Evolutionary conservation across 2,888 invertebrate species (phyloP), one percentile per base, ranked within the genome.

Genomic region (Nephrotoma flavescens): DNA sequence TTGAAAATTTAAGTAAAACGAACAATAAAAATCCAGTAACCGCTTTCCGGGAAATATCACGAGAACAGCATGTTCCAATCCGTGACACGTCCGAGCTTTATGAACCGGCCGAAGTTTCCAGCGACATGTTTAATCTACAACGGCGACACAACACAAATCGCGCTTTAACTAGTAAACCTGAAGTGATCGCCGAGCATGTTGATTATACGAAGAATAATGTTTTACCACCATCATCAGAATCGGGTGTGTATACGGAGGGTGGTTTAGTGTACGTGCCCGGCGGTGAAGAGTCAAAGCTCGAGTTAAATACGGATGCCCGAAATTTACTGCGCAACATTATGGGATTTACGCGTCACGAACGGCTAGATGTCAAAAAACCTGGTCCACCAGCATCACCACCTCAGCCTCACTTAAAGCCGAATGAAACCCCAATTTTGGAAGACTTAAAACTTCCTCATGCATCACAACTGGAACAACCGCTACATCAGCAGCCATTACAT

Each of bases 341-440:
- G 92, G 97, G 96, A 88, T 98, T 97, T 92, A 96, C 96, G 89
- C 94, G 97, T 89, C 95, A 96, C 89, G 97, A 97, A 93, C 93
- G 98, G 89, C 93, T 97, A 88, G 97, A 98, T 92, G 97, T 97
- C 86, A 98, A 98, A 92, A 98, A 98, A 92, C 97, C 98, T n/a
- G 97, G 97, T 87, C 97, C 98, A 86, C 94, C 94, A 87, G 95
- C 91, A 83, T 91, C 91, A 19, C 91, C 91, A n/a, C 91, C 90
- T 15, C 88, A 89, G 9, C 88, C 88, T 11, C 89, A 88, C 5
- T 88, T 89, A 12, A 86, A 87, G 4, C 87, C 89, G 44, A 88
- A 88, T 7, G 89, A 89, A 19, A 71, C 85, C 12, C 86, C 85
- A 2, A 86, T 41, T 5, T 52, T 86, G 41, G n/a, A n/a, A 7